These are phyloP conservation scores for Isaurus tuberculatus DNA, from an alignment of 92 coral and sea anemone genomes.

Conservation along the genomic window DNA sequence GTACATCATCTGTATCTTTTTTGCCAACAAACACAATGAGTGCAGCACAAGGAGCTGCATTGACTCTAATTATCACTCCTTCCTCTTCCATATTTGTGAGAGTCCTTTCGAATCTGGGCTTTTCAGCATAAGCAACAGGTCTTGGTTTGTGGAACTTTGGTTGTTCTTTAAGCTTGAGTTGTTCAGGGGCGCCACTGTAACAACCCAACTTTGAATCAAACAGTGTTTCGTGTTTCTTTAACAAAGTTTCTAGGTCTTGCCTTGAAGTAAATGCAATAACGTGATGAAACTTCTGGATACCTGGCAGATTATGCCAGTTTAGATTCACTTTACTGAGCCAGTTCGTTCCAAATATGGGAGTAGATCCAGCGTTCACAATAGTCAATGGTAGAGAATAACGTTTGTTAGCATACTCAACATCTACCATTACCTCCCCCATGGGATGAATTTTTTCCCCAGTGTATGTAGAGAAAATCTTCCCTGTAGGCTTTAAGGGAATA, in stretches of 20 bases:
- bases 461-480: conserved; percentile 56
- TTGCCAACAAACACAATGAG: conserved; percentile 40
- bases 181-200: conserved; percentile 57
- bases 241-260: conserved; percentile 3
- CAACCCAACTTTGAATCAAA: conserved; percentile 44
- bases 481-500: conserved; percentile 51
- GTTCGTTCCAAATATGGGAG: conserved; percentile 59
- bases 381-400: conserved; percentile 45
- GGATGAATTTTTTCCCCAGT: conserved; percentile 63
- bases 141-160: conserved; percentile 48
- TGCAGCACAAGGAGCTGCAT: conserved; percentile 52
- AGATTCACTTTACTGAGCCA: conserved; percentile 50
- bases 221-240: not conserved
- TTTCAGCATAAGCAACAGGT: conserved; percentile 55
- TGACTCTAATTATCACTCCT: conserved; percentile 50
- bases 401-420: conserved; percentile 46
- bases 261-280: conserved; percentile 9
- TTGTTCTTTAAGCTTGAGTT: conserved; percentile 23
- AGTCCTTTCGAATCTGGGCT: conserved; percentile 57
- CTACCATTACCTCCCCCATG: conserved; percentile 48
- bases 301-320: conserved; percentile 49
- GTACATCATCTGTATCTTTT: conserved; percentile 41
- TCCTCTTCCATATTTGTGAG: conserved; percentile 59
- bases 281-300: conserved; percentile 27
- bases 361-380: conserved; percentile 44